phyloP scores from a whole-genome alignment of 2,888 invertebrate genomes.

The Argynnis bischoffii region DNA sequence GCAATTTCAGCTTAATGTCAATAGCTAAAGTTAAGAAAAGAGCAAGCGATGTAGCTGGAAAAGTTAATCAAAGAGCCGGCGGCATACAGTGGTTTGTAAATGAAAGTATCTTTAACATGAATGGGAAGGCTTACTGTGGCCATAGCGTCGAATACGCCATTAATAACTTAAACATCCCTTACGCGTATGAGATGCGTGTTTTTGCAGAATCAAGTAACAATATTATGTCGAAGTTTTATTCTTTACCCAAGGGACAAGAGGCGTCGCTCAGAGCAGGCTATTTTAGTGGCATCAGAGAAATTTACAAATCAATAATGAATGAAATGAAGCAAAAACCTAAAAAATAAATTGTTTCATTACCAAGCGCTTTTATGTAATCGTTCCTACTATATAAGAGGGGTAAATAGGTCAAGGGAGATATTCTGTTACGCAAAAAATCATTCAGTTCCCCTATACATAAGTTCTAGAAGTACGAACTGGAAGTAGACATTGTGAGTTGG shows the following conservation, averaged over 20 bases:
- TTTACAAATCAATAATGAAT: constrained; percentile 56
- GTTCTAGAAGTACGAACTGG: constrained; percentile 30
- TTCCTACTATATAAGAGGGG: constrained; percentile 1
- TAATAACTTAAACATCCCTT: constrained; percentile 48
- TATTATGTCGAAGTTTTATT: constrained; percentile 62
- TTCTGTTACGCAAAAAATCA: not conserved
- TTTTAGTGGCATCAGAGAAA: constrained; percentile 63
- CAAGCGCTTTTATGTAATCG: constrained; percentile 16
- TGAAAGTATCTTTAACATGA: constrained; percentile 55
- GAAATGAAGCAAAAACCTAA: constrained; percentile 37
- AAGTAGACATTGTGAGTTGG: constrained; percentile 58
- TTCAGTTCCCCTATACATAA: not conserved
- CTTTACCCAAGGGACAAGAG: constrained; percentile 60
- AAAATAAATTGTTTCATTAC: constrained; percentile 17
- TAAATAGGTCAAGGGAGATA: constrained; percentile 23
- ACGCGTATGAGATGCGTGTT: constrained; percentile 68
- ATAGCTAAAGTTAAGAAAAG: constrained; percentile 43
- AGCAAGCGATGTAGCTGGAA: constrained; percentile 55
- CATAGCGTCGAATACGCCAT: constrained; percentile 69
- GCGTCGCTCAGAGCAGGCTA: constrained; percentile 60
- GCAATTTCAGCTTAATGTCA: constrained; percentile 42
- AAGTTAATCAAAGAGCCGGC: constrained; percentile 62
- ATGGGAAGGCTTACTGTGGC: constrained; percentile 61
- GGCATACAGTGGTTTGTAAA: constrained; percentile 58
- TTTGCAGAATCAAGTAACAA: constrained; percentile 56